Percentiles rank a stretch among this genome's conserved stretches.
Evolutionary conservation across 2,113 vertebrate genomes (phyloP).

Genomic region (Clarias batrachus): DNA sequence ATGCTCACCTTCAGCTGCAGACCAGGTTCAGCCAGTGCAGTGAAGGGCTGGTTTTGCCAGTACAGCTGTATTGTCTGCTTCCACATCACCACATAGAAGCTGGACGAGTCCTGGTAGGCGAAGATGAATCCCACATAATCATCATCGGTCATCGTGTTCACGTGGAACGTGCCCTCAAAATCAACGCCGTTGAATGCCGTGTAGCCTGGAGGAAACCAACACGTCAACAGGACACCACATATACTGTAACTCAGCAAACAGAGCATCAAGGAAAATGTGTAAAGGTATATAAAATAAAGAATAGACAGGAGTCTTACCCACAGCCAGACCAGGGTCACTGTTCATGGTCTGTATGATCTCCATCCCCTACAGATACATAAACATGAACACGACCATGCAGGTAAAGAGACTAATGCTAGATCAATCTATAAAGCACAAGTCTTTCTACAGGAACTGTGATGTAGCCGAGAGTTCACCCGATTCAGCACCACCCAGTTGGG

Average conservation of each 20-base stretch:
- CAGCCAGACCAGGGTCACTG: slow-evolving; percentile 61
- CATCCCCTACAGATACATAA: slow-evolving; percentile 55
- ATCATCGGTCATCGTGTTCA: slow-evolving; percentile 83
- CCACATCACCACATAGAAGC: slow-evolving; percentile 91
- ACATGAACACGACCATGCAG: background rate
- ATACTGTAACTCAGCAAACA: background rate
- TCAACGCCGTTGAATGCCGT: slow-evolving; percentile 88
- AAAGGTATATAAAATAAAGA: background rate
- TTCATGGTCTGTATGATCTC: slow-evolving; percentile 65
- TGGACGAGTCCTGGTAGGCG: slow-evolving; percentile 87
- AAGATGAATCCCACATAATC: slow-evolving; percentile 88
- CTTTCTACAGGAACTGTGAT: background rate
- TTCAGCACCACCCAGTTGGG: slow-evolving; percentile 89
- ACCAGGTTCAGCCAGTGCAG: slow-evolving; percentile 81
- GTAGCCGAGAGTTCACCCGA: slow-evolving; percentile 69
- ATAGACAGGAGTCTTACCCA: slow-evolving; percentile 44
- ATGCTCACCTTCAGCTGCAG: slow-evolving; percentile 83
- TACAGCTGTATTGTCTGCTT: slow-evolving; percentile 87
- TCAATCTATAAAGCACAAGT: background rate
- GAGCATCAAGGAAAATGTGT: background rate
- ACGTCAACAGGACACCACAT: background rate
- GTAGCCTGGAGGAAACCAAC: slow-evolving; percentile 71
- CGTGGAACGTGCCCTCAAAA: slow-evolving; percentile 87
- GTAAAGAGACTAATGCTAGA: background rate
- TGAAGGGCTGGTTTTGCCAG: slow-evolving; percentile 85